Base-by-base conservation (phyloP, 2,888 invertebrate species). In the Pediacus dermestoides region DNA sequence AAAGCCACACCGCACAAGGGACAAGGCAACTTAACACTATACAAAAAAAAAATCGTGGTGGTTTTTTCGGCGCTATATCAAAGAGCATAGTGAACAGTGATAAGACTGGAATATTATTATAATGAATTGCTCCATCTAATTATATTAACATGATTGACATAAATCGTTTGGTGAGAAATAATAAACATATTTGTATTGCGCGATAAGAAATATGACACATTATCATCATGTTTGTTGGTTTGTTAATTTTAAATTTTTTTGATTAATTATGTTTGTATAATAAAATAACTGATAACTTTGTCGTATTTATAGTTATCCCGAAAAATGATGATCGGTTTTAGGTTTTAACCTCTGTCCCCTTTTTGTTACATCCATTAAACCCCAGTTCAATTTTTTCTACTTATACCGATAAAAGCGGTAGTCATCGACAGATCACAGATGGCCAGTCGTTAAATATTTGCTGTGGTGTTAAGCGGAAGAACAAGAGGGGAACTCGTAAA, bases 401-500 rank as follows among this genome's bases (percentile, higher is more conserved):
- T n/a, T n/a, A n/a, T n/a, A n/a, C n/a, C 37, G 36, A 37, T 27
- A 23, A 36, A 33, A 38, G 33, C 40, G 46, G 50, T 50, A 51
- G 53, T 50, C 39, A 38, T 37, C n/a, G n/a, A n/a, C n/a, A n/a
- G 37, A 44, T 48, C 43, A 44, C 43, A 44, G 52, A 49, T 53
- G 56, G 50, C 21, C 50, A 42, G 39, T 52, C 47, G 50, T 51
- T 50, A 58, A 60, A 60, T 60, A 60, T 60, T 60, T 57, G 46
- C 58, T 38, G 36, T 53, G 50, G 50, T 43, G 58, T 58, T 58
- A 56, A 50, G 47, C n/a, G n/a, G n/a, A n/a, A n/a, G n/a, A n/a
- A n/a, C n/a, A n/a, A n/a, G n/a, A n/a, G 44, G 47, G 53, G 48
- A 52, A 53, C 52, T 52, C 44, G 52, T 50, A 47, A 43, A 50